These are phyloP conservation scores for Muscicapa comitata DNA, from an alignment of 2,797 vertebrate species.

Conservation along the genomic window DNA sequence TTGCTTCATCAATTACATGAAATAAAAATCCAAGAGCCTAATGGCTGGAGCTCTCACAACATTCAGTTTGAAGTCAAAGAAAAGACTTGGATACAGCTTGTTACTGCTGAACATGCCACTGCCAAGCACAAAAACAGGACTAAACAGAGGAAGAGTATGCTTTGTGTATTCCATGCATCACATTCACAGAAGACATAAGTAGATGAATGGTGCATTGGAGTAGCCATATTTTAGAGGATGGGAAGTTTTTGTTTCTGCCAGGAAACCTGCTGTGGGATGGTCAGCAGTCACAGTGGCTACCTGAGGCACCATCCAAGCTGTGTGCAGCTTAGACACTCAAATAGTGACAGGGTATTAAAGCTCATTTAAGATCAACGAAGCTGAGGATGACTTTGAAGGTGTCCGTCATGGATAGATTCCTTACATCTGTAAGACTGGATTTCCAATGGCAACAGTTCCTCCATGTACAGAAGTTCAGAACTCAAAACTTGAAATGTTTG, in stretches of 20 bases:
- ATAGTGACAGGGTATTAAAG: neutral
- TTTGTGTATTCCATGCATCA: neutral
- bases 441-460: neutral
- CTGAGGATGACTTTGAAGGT: neutral
- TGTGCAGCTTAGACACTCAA: neutral
- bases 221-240: neutral
- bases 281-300: neutral
- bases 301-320: neutral
- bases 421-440: neutral
- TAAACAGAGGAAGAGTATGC: neutral
- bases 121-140: neutral
- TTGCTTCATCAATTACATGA: rapidly evolving
- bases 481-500: neutral
- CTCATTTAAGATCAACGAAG: neutral
- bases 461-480: neutral
- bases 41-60: neutral
- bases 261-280: neutral
- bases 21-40: neutral
- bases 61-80: neutral
- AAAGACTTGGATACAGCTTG: neutral
- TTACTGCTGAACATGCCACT: neutral
- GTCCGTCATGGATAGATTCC: neutral
- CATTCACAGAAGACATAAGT: neutral
- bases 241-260: neutral
- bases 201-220: neutral